Evolutionary conservation across 1,140 invertebrate genomes (phyloP), one percentile per base, ranked within the genome.

Genomic region (Vollenhovia emeryi): DNA sequence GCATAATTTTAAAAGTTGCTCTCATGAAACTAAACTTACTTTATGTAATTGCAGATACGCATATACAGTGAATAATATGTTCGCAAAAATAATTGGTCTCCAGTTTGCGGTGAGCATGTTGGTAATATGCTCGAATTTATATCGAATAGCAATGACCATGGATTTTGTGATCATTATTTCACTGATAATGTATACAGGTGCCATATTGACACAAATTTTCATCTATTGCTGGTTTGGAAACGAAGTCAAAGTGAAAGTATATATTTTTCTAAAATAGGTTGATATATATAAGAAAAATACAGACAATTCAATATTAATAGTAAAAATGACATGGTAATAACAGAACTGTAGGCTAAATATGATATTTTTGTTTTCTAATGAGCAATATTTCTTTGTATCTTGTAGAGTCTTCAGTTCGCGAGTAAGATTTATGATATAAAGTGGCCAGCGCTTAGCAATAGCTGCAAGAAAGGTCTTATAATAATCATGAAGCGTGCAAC

Each of bases 221-320:
- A 84, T 84, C 59, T 76, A 87, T 64, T 89, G 87, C 76, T 90
- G 86, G 59, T 91, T 86, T 62, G 90, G 89, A 15, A 87, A 90
- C 40, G 82, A 91, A 83, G 62, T 91, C 5, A 86, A 73, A 11
- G 6, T 64, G 6, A 82, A 91, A 71, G 89, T 92, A 64, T 40
- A 33, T 82, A 21, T 11, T 43, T 57, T 0, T 27, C 3, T 68
- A 27, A 66, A 48, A 64, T 48, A 18, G 30, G 60, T 24, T 50
- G 18, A 36, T 3, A 57, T 8, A 11, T 1, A 21, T 21, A 13
- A 40, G 15, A 43, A 7, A 43, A 13, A 24, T 66, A 21, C 8
- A 43, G 24, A n/a, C 3, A 2, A 13, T 75, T 75, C n/a, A 5
- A 24, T n/a, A 48, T 24, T 60, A 24, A 36, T 24, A 66, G 71